Percentiles rank a stretch among this genome's conserved stretches.
phyloP scores from a whole-genome alignment of 2,113 vertebrate genomes.

The Phylloscopus trochilus region DNA sequence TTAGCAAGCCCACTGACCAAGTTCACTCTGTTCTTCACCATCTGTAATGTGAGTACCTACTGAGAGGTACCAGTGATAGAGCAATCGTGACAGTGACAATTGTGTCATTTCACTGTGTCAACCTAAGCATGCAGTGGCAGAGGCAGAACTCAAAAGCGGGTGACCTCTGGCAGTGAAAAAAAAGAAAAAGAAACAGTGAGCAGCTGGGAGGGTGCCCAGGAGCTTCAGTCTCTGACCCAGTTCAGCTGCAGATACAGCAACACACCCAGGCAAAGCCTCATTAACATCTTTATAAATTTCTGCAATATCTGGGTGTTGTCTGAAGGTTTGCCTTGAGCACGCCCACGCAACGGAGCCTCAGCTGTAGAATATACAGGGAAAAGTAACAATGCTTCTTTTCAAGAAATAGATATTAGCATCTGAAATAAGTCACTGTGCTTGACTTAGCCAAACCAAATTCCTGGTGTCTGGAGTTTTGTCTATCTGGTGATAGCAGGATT shows the following conservation, averaged over 20 bases:
- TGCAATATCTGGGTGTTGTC: neutral
- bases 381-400: slow-evolving; percentile 16
- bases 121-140: neutral
- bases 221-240: neutral
- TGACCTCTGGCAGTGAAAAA: neutral
- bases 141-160: neutral
- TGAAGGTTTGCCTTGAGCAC: neutral
- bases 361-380: neutral
- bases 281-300: neutral
- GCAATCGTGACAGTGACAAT: neutral
- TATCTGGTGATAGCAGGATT: neutral
- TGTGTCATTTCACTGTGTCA: neutral
- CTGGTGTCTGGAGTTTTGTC: slow-evolving; percentile 36
- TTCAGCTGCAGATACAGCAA: slow-evolving; percentile 3
- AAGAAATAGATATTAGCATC: neutral
- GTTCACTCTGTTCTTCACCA: neutral
- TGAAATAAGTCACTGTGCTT: slow-evolving; percentile 18
- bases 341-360: neutral
- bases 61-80: neutral
- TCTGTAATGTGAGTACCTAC: neutral
- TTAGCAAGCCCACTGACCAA: neutral
- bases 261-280: slow-evolving; percentile 1
- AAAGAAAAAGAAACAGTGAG: neutral
- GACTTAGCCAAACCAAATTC: slow-evolving; percentile 38
- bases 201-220: neutral